Evolutionary conservation across 2,888 invertebrate genomes (phyloP), one percentile per base, ranked within the genome.

Genomic region (Chrysolina haemoptera): DNA sequence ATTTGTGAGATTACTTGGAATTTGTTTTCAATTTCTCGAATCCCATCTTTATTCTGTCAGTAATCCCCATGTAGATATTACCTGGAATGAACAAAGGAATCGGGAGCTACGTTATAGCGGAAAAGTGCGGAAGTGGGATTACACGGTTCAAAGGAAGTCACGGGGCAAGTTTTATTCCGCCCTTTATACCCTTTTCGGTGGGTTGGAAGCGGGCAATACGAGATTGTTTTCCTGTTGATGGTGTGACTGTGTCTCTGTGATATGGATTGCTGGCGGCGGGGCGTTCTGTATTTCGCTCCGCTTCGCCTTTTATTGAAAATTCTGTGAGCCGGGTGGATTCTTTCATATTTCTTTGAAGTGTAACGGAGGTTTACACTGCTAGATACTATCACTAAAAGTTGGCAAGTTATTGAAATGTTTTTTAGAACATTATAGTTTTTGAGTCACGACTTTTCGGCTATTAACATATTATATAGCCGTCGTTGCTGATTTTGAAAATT

Each of bases 141-240:
- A 53, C 53, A 20, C 20, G 53, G 18, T 53, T 53, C 53, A 53
- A 53, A 20, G 20, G 53, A 53, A 53, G 53, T 53, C 53, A 20
- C 20, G 20, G 4, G 20, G 12, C 20, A 18, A n/a, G 20, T 53
- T 53, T 53, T 12, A 53, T 53, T 53, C 20, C 53, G 53, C 20
- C 53, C 20, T 22, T 53, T 12, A 20, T 20, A 53, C 18, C 53
- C 20, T 20, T 53, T 53, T 53, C 11, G 53, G 53, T 53, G 18
- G 20, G 53, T 11, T 20, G 20, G 18, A 9, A 53, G 14, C 5
- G 12, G 53, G 53, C 53, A 53, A 53, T 22, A 20, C 12, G 53
- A 20, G 12, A 20, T 53, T 53, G 20, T 53, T 53, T 53, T 53
- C 20, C 20, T 53, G 16, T 20, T 53, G 5, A 20, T 18, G 53